Percentiles rank a stretch among this genome's conserved stretches.
phyloP scores from a whole-genome alignment of 2,888 invertebrate genomes.

The Stenchaetothrips biformis region DNA sequence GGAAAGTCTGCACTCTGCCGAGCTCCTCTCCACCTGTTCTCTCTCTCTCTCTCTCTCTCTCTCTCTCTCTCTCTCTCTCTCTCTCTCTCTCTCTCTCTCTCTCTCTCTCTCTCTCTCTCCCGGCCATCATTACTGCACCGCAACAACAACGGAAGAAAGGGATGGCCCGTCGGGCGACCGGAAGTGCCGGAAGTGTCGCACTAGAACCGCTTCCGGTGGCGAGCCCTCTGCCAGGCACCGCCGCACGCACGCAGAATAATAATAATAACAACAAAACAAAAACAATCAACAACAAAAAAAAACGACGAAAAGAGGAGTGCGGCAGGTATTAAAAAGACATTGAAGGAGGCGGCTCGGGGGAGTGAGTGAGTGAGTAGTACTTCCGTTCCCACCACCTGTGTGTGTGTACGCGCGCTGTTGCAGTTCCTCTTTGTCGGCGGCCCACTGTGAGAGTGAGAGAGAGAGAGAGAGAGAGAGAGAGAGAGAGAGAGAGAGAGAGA shows the following conservation, averaged over 20 bases:
- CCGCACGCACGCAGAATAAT: not conserved
- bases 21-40: not conserved
- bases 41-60: slow-evolving; percentile 33
- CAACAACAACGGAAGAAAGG: not conserved
- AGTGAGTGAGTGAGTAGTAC: slow-evolving; percentile 21
- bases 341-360: not conserved
- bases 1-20: not conserved
- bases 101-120: not conserved
- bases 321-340: not conserved
- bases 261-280: not conserved
- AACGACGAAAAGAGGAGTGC: not conserved
- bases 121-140: not conserved
- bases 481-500: slow-evolving; percentile 34
- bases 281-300: not conserved
- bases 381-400: slow-evolving; percentile 28
- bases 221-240: not conserved
- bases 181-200: not conserved
- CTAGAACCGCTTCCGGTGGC: not conserved
- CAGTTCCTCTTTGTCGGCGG: not conserved
- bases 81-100: slow-evolving; percentile 33
- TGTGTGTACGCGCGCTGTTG: not conserved
- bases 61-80: slow-evolving; percentile 31
- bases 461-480: slow-evolving; percentile 29
- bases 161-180: not conserved
- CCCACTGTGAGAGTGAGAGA: slow-evolving; percentile 5